Base-by-base conservation (phyloP, 1,140 invertebrate genomes). In the Calephelis nemesis region DNA sequence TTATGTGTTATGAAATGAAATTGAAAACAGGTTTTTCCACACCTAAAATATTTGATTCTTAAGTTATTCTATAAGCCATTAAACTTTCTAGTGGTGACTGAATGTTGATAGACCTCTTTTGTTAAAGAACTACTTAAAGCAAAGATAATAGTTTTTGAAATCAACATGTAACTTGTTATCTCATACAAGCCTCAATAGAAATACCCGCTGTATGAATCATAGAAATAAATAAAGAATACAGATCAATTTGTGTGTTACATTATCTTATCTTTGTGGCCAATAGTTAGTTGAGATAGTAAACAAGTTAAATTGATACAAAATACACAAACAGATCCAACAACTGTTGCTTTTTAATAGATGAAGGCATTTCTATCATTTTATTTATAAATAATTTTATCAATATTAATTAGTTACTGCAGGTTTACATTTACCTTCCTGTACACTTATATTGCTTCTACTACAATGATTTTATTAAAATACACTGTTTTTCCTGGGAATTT, bases 71-170 rank as follows among this genome's bases (percentile, higher is more conserved):
- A 39, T 12, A 60, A 39, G 54, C 39, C 39, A 60, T n/a, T 60
- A 60, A 60, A 60, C 54, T 60, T 60, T 60, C 30, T 40, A 60
- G 54, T 60, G 54, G 30, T 60, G 39, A 58, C 30, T 58, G 9
- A 40, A 60, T 40, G 19, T 60, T 40, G 54, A 60, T 40, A 60
- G 54, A 40, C 10, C 30, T 40, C 54, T 60, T 60, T 60, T 60
- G 30, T 60, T 60, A n/a, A 39, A 60, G 30, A 40, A 19, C 30
- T 39, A 40, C 39, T 60, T 45, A 45, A 45, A 45, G 42, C 42
- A 45, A 45, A 45, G 42, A 8, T 45, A 45, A 60, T 11, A 60
- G 39, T 60, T 39, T 12, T 60, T 39, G 12, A 12, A 60, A 3
- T 11, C 39, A 60, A 60, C 54, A 60, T 40, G 12, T 39, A 60